These are phyloP conservation scores for Macrophya alboannulata DNA, from an alignment of 2,888 invertebrate species.

Conservation along the genomic window DNA sequence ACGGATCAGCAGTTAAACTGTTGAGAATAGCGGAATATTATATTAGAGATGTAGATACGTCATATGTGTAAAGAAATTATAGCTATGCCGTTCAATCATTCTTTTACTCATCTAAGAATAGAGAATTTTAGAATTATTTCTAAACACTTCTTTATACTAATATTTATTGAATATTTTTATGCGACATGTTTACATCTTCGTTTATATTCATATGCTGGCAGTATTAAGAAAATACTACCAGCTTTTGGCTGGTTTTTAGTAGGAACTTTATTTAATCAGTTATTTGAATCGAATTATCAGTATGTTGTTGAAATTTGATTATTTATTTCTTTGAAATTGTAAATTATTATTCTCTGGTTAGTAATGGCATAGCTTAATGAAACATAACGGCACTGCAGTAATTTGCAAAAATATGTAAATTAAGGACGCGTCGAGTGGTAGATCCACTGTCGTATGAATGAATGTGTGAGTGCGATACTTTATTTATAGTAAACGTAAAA, in stretches of 20 bases:
- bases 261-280: conserved; percentile 12
- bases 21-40: conserved; percentile 44
- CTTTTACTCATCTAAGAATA: neutral
- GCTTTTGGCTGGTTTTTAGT: conserved; percentile 30
- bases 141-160: neutral
- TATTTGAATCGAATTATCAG: conserved; percentile 35
- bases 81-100: conserved; percentile 43
- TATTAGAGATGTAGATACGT: conserved; percentile 40
- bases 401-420: conserved; percentile 51
- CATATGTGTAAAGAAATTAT: conserved; percentile 22
- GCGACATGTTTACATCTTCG: conserved; percentile 6
- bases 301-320: conserved; percentile 12
- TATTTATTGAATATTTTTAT: conserved; percentile 9
- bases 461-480: conserved; percentile 77
- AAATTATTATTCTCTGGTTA: conserved; percentile 39
- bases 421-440: conserved; percentile 71
- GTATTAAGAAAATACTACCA: conserved; percentile 15
- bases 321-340: conserved; percentile 39
- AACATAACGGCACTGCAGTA: conserved; percentile 28
- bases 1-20: neutral
- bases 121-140: conserved; percentile 8
- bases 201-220: conserved; percentile 1
- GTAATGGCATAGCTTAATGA: conserved; percentile 45
- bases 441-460: conserved; percentile 75
- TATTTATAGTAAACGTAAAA: conserved; percentile 73